A percentile compares a stretch with the other conserved stretches of the same genome.
Conservation (phyloP, 2,797 vertebrate species). For the Vipera latastei region DNA sequence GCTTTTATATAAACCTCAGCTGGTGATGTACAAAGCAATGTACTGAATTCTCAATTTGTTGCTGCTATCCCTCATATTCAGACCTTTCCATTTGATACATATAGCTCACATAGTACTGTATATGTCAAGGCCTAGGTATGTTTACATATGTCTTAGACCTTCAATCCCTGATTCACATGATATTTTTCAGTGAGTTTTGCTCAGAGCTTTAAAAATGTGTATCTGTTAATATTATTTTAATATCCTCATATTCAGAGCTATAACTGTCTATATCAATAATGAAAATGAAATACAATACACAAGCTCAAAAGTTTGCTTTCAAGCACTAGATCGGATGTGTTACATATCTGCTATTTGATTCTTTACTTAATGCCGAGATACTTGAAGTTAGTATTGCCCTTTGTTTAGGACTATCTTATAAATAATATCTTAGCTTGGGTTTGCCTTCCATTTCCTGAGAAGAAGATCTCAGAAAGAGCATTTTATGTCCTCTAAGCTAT, state of each 20-base stretch:
- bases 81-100: neutral
- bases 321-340: neutral
- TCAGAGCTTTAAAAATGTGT: neutral
- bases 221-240: neutral
- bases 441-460: neutral
- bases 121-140: neutral
- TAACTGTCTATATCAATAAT: neutral
- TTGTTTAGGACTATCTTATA: neutral
- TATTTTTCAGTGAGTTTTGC: neutral
- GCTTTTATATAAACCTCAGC: neutral
- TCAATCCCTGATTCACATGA: neutral
- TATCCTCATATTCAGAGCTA: neutral
- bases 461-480: neutral
- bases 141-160: neutral
- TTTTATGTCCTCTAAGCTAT: slow-evolving; percentile 28
- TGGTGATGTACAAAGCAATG: neutral
- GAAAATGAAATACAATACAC: neutral
- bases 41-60: neutral
- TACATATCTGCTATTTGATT: neutral
- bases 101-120: neutral
- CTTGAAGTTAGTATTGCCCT: neutral
- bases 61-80: neutral
- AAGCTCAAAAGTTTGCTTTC: neutral
- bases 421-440: neutral
- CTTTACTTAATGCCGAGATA: neutral